Evolutionary conservation across 2,797 vertebrate species (phyloP).

Genomic region (Sebastes nivosus): DNA sequence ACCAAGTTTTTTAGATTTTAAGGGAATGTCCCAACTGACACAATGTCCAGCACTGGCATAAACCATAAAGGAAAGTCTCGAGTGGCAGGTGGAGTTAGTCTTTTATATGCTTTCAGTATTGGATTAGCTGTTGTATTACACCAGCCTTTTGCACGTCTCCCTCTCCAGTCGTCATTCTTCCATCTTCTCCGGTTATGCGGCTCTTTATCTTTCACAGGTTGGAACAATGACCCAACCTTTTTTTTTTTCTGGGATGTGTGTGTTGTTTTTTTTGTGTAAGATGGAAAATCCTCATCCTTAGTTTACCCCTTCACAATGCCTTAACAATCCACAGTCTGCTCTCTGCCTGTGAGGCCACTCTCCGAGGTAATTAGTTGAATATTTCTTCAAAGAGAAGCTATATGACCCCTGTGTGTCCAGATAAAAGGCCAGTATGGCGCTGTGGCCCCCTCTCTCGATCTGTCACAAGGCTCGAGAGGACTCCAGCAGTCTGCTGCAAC

Average conservation of each 20-base stretch:
- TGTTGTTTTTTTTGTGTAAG: conserved; percentile 41
- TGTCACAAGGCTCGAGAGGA: conserved; percentile 77
- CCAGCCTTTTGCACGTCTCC: conserved; percentile 31
- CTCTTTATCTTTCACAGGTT: conserved; percentile 60
- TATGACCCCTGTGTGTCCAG: conserved; percentile 81
- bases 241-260: conserved; percentile 28
- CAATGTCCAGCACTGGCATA: background rate
- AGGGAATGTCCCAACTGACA: background rate
- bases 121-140: conserved; percentile 28
- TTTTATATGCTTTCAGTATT: conserved; percentile 21
- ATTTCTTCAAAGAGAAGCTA: conserved; percentile 88
- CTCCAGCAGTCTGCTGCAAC: conserved; percentile 77
- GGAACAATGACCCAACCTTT: conserved; percentile 65
- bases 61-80: background rate
- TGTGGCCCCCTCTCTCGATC: conserved; percentile 69
- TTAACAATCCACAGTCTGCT: conserved; percentile 76
- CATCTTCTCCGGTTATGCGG: conserved; percentile 60
- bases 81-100: conserved; percentile 29
- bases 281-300: conserved; percentile 80
- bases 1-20: background rate
- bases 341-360: conserved; percentile 81
- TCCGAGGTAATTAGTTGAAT: conserved; percentile 88
- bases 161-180: conserved; percentile 44
- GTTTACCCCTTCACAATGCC: conserved; percentile 79
- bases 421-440: conserved; percentile 83